phyloP scores from a whole-genome alignment of 2,888 invertebrate species.

The Leptopterna dolabrata region DNA sequence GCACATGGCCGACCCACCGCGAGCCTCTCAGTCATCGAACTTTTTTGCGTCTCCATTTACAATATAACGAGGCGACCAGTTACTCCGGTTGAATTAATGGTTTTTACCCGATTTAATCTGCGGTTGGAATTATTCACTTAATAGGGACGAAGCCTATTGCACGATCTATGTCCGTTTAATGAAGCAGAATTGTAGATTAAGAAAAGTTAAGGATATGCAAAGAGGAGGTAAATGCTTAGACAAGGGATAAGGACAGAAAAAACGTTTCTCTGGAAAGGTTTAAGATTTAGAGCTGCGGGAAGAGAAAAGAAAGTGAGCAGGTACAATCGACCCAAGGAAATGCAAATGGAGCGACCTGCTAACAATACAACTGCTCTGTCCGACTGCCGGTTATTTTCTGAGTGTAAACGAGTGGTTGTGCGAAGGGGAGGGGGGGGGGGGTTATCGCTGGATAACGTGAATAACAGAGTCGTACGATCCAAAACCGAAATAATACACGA shows the following conservation, averaged over 20 bases:
- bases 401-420: neutral
- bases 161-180: constrained; percentile 49
- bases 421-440: no score
- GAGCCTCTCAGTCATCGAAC: neutral
- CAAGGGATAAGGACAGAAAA: constrained; percentile 22
- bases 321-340: constrained; percentile 18
- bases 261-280: neutral
- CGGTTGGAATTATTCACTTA: constrained; percentile 38
- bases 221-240: constrained; percentile 4
- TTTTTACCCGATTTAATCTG: neutral
- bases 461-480: no score
- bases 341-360: constrained; percentile 13
- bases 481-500: no score
- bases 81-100: neutral
- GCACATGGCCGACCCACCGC: neutral
- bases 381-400: neutral
- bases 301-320: constrained; percentile 40
- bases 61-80: neutral
- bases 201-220: constrained; percentile 50
- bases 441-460: no score
- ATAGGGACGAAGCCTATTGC: constrained; percentile 16
- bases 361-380: constrained; percentile 26
- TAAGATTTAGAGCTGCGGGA: constrained; percentile 37
- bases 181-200: constrained; percentile 48
- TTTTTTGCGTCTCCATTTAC: neutral